These are phyloP conservation scores for Sialis fuliginosa DNA, from an alignment of 2,888 invertebrate species.

Conservation along the genomic window DNA sequence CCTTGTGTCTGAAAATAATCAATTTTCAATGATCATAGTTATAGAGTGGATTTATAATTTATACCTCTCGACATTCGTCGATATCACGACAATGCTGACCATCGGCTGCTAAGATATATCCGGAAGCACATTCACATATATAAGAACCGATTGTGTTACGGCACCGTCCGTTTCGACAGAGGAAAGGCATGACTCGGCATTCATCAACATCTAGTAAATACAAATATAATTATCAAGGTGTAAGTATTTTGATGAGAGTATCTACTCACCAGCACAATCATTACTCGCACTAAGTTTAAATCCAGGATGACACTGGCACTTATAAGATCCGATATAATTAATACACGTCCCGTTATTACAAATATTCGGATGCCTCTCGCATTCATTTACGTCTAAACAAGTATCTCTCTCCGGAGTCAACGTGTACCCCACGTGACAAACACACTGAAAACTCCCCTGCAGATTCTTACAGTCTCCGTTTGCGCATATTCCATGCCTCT, in stretches of 20 bases:
- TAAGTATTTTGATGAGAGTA: too few species aligned
- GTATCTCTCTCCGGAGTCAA: constrained; percentile 43
- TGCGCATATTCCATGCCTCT: constrained; percentile 44
- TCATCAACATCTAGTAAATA: constrained; percentile 51
- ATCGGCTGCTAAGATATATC: constrained; percentile 56
- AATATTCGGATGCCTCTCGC: constrained; percentile 48
- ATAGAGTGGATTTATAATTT: neutral
- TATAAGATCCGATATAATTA: constrained; percentile 50
- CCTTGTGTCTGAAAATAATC: constrained; percentile 27
- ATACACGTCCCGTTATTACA: constrained; percentile 64
- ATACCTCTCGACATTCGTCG: constrained; percentile 57
- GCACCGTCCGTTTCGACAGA: constrained; percentile 74
- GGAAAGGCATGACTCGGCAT: constrained; percentile 64
- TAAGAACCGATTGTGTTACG: constrained; percentile 65
- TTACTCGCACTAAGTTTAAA: constrained; percentile 61
- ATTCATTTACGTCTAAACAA: constrained; percentile 59
- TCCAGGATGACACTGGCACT: constrained; percentile 56
- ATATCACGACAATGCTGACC: constrained; percentile 62
- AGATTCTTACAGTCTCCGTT: constrained; percentile 66
- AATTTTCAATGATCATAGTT: neutral
- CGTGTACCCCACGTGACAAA: constrained; percentile 55
- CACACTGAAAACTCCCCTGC: constrained; percentile 61
- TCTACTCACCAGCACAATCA: constrained; percentile 49
- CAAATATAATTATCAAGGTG: too few species aligned
- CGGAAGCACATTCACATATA: constrained; percentile 63